Percentiles rank a stretch among this genome's conserved stretches.
These are phyloP conservation scores for Temnothorax curvispinosus DNA, from an alignment of 1,140 invertebrate species.

Conservation along the genomic window DNA sequence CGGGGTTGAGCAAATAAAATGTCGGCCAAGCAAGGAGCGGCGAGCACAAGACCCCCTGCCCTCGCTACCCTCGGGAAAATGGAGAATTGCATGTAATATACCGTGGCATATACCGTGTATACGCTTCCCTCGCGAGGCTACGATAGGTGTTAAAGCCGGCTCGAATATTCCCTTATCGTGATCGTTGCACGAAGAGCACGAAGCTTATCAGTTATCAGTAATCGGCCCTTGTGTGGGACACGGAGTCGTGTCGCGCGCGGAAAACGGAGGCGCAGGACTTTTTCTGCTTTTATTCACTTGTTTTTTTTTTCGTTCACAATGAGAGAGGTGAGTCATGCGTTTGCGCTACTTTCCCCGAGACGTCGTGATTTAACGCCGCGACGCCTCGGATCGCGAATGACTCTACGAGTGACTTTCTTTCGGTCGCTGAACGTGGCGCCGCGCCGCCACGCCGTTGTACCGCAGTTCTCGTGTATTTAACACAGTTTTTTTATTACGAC, in stretches of 20 bases:
- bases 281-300: conserved; percentile 42
- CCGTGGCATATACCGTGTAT: conserved; percentile 40
- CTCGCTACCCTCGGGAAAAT: neutral
- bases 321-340: conserved; percentile 24
- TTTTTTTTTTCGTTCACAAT: conserved; percentile 34
- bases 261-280: conserved; percentile 17
- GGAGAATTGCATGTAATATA: conserved; percentile 60
- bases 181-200: conserved; percentile 62
- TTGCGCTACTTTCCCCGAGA: neutral
- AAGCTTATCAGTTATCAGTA: conserved; percentile 66
- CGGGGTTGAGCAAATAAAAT: conserved; percentile 52
- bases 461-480: conserved; percentile 44
- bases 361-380: conserved; percentile 46
- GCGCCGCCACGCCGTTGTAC: neutral
- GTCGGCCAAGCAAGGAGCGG: neutral
- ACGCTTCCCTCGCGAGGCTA: conserved; percentile 44
- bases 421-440: conserved; percentile 31
- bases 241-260: conserved; percentile 35
- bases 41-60: neutral
- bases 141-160: conserved; percentile 63
- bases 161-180: conserved; percentile 65
- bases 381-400: conserved; percentile 44
- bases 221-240: conserved; percentile 55
- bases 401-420: conserved; percentile 34
- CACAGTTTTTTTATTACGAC: neutral